A percentile compares a stretch with the other conserved stretches of the same genome.
Conservation (phyloP, 2,797 vertebrate genomes). For the Craterocephalus amniculus region DNA sequence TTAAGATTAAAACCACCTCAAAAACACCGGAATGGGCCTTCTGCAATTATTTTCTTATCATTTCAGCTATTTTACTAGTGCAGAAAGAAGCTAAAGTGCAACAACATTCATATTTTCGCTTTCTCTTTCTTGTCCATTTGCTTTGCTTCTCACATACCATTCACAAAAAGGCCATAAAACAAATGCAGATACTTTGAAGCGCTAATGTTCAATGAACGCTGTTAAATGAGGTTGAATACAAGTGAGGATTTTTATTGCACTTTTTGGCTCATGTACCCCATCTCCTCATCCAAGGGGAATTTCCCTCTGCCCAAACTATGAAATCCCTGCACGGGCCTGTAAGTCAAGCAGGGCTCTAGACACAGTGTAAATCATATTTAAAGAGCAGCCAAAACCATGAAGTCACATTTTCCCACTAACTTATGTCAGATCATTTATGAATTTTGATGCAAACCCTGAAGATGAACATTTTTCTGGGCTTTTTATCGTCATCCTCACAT, state of each 20-base stretch:
- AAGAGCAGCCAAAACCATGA: slow-evolving; percentile 7
- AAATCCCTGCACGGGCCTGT: slow-evolving; percentile 42
- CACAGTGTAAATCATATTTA: slow-evolving; percentile 18
- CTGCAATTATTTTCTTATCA: neutral
- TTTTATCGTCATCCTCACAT: neutral
- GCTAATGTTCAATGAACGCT: slow-evolving; percentile 41
- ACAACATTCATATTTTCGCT: neutral
- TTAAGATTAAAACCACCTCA: slow-evolving; percentile 30
- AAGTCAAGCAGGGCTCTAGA: slow-evolving; percentile 45
- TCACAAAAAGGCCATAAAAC: slow-evolving; percentile 35
- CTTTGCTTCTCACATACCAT: neutral
- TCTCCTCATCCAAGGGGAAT: slow-evolving; percentile 34
- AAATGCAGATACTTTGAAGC: slow-evolving; percentile 36
- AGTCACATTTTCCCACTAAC: slow-evolving; percentile 11
- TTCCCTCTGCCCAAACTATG: slow-evolving; percentile 42
- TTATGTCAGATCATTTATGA: neutral
- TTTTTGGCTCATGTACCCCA: slow-evolving; percentile 29
- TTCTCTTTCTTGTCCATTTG: neutral
- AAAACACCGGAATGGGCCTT: slow-evolving; percentile 2
- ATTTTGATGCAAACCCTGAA: slow-evolving; percentile 10
- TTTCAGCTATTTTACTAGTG: slow-evolving; percentile 9
- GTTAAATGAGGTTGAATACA: slow-evolving; percentile 36
- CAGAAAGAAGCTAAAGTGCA: slow-evolving; percentile 7
- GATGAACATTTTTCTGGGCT: neutral
- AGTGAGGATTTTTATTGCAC: slow-evolving; percentile 20